Base-by-base conservation (phyloP, 2,888 invertebrate species). In the Pristionchus mayeri region DNA sequence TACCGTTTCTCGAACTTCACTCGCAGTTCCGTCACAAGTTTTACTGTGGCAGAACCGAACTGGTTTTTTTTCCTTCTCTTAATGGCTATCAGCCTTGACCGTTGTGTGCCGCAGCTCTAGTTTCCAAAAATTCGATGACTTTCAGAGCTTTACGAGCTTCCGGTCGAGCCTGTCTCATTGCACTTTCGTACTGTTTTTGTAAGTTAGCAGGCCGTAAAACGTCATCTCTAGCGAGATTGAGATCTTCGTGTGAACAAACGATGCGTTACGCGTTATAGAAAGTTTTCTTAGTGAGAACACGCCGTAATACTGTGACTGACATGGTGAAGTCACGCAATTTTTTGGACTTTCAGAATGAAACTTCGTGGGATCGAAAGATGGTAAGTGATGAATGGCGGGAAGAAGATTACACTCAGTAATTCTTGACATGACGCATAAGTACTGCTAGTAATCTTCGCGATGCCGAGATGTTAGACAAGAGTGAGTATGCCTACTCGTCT, bases 1-100 rank as follows among this genome's bases (percentile, higher is more conserved):
- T n/a, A n/a, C n/a, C n/a, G n/a, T n/a, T n/a, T n/a, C n/a, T n/a
- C n/a, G n/a, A n/a, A n/a, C n/a, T n/a, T n/a, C n/a, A n/a, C n/a
- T n/a, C 54, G 11, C n/a, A 40, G 37, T 71, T 71, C 40, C 71
- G 21, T 54, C 54, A 24, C 71, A 24, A 21, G 71, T 37, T 71
- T 67, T 67, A 67, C 37, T n/a, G n/a, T 44, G 67, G 71, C 71
- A 71, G 44, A 71, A 71, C 44, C 71, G 71, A 71, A 71, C 71
- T 71, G 71, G 71, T 71, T 71, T 44, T 71, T 71, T n/a, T 21
- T 71, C 40, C 30, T 71, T 67, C 67, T 40, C 40, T 21, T 30
- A 34, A 18, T 40, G 13, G 37, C 71, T 37, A 24, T 40, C 18
- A 71, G 40, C 71, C 71, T 71, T 71, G 71, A 71, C 24, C 71